Percentiles rank a stretch among this genome's conserved stretches.
phyloP scores from a whole-genome alignment of 1,140 invertebrate species.

The Papilio machaon region DNA sequence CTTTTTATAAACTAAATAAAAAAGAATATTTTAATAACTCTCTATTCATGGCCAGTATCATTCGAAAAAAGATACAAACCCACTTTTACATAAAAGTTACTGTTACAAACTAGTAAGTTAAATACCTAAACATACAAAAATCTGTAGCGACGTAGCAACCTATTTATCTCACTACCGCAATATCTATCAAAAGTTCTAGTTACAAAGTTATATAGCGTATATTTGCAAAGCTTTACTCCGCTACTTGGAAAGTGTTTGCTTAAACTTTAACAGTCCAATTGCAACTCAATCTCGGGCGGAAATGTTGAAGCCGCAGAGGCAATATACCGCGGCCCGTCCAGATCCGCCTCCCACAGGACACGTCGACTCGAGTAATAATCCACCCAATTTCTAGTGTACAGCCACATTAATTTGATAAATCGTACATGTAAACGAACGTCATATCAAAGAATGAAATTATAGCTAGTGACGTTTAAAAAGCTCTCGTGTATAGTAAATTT shows the following conservation, averaged over 20 bases:
- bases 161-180: not conserved
- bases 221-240: constrained; percentile 3
- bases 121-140: not conserved
- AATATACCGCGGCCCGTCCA: not conserved
- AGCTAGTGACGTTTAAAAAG: no score
- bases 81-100: no score
- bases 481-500: no score
- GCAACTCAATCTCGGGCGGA: constrained; percentile 20
- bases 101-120: not conserved
- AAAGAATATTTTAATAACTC: no score
- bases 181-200: not conserved
- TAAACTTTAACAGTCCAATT: constrained; percentile 21
- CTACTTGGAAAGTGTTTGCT: constrained; percentile 13
- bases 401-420: not conserved
- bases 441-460: not conserved
- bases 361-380: not conserved
- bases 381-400: not conserved
- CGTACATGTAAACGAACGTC: no score
- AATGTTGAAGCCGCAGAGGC: constrained; percentile 16
- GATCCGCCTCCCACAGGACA: not conserved
- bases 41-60: no score
- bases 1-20: no score
- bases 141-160: not conserved
- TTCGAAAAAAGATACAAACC: no score
- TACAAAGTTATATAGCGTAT: not conserved